Conservation (phyloP, 2,888 invertebrate species). For the Ectropis crepuscularia region DNA sequence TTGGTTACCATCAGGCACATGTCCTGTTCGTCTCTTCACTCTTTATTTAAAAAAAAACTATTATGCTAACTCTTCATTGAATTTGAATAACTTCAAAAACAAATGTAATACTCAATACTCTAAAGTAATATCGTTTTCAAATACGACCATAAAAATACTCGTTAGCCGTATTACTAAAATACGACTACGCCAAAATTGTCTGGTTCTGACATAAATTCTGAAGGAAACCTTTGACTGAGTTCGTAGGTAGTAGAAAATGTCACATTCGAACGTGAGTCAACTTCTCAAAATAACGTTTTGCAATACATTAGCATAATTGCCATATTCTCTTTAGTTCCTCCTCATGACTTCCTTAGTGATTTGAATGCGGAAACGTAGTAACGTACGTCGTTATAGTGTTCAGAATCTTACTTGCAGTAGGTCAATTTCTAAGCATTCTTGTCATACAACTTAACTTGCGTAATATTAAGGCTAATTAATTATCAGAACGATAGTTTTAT, state of each 20-base stretch:
- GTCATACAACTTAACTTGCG: background rate
- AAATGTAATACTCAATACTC: too few relatives aligned
- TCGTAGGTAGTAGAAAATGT: conserved; percentile 3
- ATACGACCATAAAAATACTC: too few relatives aligned
- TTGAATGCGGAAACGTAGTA: conserved; percentile 57
- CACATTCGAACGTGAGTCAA: conserved; percentile 17
- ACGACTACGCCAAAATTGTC: background rate
- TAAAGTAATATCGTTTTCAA: too few relatives aligned
- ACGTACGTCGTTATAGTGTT: conserved; percentile 45
- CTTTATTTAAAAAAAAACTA: too few relatives aligned
- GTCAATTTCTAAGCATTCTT: conserved; percentile 31
- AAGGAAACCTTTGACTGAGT: background rate
- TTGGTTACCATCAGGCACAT: too few relatives aligned
- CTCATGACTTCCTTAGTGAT: conserved; percentile 51
- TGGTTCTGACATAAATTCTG: background rate
- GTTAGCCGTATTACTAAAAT: too few relatives aligned
- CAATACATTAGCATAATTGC: conserved; percentile 46
- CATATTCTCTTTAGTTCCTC: conserved; percentile 50
- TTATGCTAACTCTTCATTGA: too few relatives aligned
- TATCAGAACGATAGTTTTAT: too few relatives aligned
- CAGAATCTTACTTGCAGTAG: conserved; percentile 22
- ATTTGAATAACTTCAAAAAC: too few relatives aligned
- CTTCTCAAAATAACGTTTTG: conserved; percentile 34
- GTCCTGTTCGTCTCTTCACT: too few relatives aligned
- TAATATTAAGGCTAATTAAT: background rate